Percentiles rank a stretch among this genome's conserved stretches.
Conservation (phyloP, 2,888 invertebrate genomes). For the Osmoderma eremita region DNA sequence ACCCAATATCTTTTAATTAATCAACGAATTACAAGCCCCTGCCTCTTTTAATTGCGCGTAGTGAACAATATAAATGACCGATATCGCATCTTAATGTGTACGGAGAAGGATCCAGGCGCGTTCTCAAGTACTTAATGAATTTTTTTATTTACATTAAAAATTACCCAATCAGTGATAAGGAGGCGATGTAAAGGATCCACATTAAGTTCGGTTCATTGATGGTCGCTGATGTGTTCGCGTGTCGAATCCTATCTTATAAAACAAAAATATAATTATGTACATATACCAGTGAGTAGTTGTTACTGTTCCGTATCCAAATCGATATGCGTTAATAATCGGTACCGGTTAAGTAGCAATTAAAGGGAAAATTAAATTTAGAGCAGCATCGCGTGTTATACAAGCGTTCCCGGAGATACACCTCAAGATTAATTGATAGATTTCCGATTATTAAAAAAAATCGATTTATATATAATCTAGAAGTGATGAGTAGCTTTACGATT, state of each 20-base stretch:
- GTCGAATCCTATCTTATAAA: background rate
- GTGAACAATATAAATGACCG: conserved; percentile 22
- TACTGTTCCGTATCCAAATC: background rate
- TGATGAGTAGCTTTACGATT: no score
- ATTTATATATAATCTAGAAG: no score
- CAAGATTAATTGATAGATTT: no score
- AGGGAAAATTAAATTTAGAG: conserved; percentile 1
- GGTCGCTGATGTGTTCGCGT: conserved; percentile 3
- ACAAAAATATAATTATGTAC: conserved; percentile 4
- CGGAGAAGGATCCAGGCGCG: background rate
- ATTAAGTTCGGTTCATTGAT: background rate
- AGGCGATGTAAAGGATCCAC: no score
- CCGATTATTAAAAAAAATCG: no score
- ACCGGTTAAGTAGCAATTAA: background rate
- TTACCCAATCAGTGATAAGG: conserved; percentile 19
- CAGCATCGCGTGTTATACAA: background rate
- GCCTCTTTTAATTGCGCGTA: background rate
- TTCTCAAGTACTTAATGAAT: background rate
- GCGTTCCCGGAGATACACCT: no score
- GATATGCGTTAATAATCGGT: background rate
- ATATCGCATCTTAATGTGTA: conserved; percentile 31
- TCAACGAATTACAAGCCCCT: conserved; percentile 34
- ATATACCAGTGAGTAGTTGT: background rate
- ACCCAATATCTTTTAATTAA: conserved; percentile 41
- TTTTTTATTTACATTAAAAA: conserved; percentile 25